These are phyloP conservation scores for Adelognathus sp. DNA, from an alignment of 2,888 invertebrate species.

Conservation along the genomic window DNA sequence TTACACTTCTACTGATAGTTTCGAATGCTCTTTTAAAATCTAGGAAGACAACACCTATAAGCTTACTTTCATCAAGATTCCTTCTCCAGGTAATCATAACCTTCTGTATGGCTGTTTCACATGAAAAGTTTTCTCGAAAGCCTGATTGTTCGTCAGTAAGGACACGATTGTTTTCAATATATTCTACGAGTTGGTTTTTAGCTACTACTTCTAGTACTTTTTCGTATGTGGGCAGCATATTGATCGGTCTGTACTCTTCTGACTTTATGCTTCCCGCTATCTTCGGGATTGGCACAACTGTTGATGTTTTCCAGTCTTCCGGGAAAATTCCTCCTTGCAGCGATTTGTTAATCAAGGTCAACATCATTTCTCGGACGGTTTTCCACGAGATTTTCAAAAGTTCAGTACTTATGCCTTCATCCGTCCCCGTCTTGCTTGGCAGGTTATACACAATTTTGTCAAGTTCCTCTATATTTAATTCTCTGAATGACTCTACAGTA, in stretches of 20 bases:
- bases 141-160: background rate
- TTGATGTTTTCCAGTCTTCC: too few relatives aligned
- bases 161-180: background rate
- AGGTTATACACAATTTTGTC: background rate
- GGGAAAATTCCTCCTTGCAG: constrained; percentile 17
- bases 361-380: background rate
- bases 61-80: too few relatives aligned
- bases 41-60: too few relatives aligned
- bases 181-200: background rate
- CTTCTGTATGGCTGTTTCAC: too few relatives aligned
- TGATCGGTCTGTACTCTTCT: constrained; percentile 39
- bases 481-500: too few relatives aligned
- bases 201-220: constrained; percentile 37
- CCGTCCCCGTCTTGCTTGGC: constrained; percentile 11
- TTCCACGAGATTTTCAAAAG: background rate
- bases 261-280: constrained; percentile 15
- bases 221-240: constrained; percentile 32
- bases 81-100: too few relatives aligned
- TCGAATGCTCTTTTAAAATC: too few relatives aligned
- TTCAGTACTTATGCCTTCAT: background rate
- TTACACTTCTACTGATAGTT: too few relatives aligned
- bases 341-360: constrained; percentile 16
- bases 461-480: background rate
- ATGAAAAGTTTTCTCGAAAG: too few relatives aligned
- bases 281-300: constrained; percentile 36